phyloP scores from a whole-genome alignment of 2,888 invertebrate genomes.

The Tanypteryx hageni region DNA sequence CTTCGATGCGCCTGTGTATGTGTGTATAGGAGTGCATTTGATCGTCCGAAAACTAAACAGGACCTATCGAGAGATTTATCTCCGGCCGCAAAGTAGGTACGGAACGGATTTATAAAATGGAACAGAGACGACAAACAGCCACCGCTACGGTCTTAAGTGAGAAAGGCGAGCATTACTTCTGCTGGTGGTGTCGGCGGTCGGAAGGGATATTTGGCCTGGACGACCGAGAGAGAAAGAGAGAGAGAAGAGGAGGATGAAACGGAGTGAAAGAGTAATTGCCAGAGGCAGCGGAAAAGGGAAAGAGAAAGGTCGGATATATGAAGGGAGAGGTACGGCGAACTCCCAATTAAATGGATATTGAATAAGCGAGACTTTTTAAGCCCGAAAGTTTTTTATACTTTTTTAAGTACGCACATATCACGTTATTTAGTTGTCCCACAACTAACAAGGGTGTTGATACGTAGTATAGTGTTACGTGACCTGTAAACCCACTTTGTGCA shows the following conservation, averaged over 20 bases:
- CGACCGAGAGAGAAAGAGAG: background rate
- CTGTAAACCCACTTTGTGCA: no score
- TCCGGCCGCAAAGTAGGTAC: background rate
- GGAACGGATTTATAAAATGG: slow-evolving; percentile 46
- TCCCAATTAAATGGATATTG: no score
- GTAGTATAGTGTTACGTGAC: no score
- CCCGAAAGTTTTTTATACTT: no score
- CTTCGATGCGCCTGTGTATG: background rate
- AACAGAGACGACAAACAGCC: background rate
- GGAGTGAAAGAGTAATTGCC: background rate
- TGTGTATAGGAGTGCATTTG: slow-evolving; percentile 22
- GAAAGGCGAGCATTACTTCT: background rate
- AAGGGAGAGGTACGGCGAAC: background rate
- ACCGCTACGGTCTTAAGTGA: slow-evolving; percentile 4
- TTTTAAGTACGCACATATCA: no score
- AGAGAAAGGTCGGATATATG: background rate
- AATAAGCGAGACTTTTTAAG: no score
- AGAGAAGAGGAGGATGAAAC: background rate
- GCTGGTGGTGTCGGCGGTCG: background rate
- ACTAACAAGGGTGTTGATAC: no score
- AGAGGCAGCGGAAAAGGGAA: background rate
- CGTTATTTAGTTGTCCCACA: no score
- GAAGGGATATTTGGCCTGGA: background rate
- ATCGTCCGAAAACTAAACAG: background rate
- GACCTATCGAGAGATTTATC: slow-evolving; percentile 10